Base-by-base conservation (phyloP, 2,888 invertebrate species). In the Apomyelois bistriatella region DNA sequence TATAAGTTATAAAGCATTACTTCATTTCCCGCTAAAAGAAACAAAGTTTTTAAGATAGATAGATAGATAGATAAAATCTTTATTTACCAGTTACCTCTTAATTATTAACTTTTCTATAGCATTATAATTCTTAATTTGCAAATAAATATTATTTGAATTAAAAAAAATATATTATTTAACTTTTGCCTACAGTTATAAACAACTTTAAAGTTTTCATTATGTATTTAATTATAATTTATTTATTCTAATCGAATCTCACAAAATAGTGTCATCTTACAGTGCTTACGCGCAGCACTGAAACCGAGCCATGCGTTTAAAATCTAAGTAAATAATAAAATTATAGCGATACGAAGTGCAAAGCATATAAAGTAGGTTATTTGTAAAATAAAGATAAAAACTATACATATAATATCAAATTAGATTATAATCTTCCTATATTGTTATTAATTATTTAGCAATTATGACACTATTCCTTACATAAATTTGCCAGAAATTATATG, bases 361-460 rank as follows among this genome's bases (percentile, higher is more conserved):
- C 58, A 58, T 58, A 57, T 55, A 28, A 54, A 55, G 55, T 57
- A 57, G 54, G 30, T 46, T 54, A 62, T 65, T 62, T 67, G 67
- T 70, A 66, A 62, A 61, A 62, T 64, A 64, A 65, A 59, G 61
- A 65, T 63, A 62, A 64, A 63, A n/a, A n/a, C n/a, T n/a, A 59
- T 54, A 62, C 61, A 64, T 66, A 67, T 61, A 58, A 57, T 57
- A 57, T 54, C 54, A 55, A 55, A 58, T 56, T 57, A 55, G 53
- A 54, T 54, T 30, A 57, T 71, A 73, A 74, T 69, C 76, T 75
- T 76, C 76, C 76, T 72, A 71, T 32, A 74, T 73, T 72, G 74
- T 76, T 77, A 75, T 73, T 76, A 73, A 77, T 74, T 77, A 74
- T 75, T 72, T 76, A 76, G 71, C 69, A 60, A 57, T 62, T 61